Evolutionary conservation across 2,797 vertebrate species (phyloP), one percentile per base, ranked within the genome.

Genomic region (Sebastes paucispinis): DNA sequence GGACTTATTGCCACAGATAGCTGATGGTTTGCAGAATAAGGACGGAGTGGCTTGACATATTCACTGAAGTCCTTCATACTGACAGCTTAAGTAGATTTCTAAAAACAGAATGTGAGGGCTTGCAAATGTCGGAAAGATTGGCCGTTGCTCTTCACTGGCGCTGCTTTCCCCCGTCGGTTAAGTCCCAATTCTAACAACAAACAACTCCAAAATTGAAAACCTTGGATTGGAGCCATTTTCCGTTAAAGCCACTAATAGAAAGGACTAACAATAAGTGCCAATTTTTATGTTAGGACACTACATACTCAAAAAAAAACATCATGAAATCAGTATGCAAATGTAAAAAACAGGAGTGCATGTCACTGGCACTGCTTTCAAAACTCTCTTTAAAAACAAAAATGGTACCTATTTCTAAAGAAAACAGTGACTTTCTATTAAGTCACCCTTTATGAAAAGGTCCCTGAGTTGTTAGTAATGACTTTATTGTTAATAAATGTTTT

Each of bases 11-110:
- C 62, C 67, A 83, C 65, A 50, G 62, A 71, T 59, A 70, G 72
- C 77, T 83, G 59, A 80, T 72, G 73, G 47, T 76, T 85, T 79
- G 64, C 72, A 34, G 25, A 80, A 57, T 8, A 67, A 73, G 69
- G 65, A 83, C 75, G 32, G 18, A 73, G 54, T 22, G 77, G 71
- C 32, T 82, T 87, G 79, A 83, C 76, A 87, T 69, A 84, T 81
- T 87, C 14, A 13, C 68, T 89, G 14, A 81, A 81, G 75, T 77
- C 66, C 67, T 58, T 79, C 76, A 70, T 62, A 77, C 57, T 66
- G 87, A 93, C 88, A 85, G 82, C 82, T 88, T 86, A 89, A 92
- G 80, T 77, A 84, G 76, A 91, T 89, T 93, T 92, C 66, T 77
- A 29, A 73, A 43, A 84, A 81, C 70, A 29, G 14, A 87, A 84